These are phyloP conservation scores for Bergia puertoricense DNA, from an alignment of 92 coral and sea anemone genomes.

Conservation along the genomic window DNA sequence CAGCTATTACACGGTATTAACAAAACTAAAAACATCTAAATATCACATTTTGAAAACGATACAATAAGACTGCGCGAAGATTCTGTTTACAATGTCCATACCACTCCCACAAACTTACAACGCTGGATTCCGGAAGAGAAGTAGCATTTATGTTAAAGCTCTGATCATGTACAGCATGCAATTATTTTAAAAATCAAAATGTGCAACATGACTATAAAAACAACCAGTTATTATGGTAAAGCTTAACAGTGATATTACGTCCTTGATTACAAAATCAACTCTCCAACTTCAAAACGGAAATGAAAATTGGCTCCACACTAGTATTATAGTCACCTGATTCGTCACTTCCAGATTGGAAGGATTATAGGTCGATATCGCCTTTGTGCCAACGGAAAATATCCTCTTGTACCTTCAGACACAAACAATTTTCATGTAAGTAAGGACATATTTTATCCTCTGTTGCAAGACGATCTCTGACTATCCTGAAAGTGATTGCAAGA, in stretches of 20 bases:
- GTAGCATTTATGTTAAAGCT: background rate
- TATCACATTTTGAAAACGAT: background rate
- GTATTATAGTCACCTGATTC: conserved; percentile 73
- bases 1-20: background rate
- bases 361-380: conserved; percentile 96
- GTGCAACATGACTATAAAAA: background rate
- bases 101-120: conserved; percentile 11
- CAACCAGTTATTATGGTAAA: background rate
- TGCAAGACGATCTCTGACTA: background rate
- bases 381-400: conserved; percentile 94
- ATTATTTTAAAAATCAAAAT: background rate
- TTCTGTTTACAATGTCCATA: background rate
- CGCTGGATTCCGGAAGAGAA: background rate
- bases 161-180: background rate
- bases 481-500: background rate
- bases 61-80: background rate
- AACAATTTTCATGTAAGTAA: background rate
- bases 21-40: too few species aligned
- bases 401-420: conserved; percentile 85
- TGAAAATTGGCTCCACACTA: background rate
- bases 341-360: conserved; percentile 91
- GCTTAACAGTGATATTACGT: background rate
- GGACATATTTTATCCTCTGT: background rate
- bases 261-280: background rate
- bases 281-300: conserved; percentile 22